Evolutionary conservation across 2,113 vertebrate genomes (phyloP).

Genomic region (Steatornis caripensis): DNA sequence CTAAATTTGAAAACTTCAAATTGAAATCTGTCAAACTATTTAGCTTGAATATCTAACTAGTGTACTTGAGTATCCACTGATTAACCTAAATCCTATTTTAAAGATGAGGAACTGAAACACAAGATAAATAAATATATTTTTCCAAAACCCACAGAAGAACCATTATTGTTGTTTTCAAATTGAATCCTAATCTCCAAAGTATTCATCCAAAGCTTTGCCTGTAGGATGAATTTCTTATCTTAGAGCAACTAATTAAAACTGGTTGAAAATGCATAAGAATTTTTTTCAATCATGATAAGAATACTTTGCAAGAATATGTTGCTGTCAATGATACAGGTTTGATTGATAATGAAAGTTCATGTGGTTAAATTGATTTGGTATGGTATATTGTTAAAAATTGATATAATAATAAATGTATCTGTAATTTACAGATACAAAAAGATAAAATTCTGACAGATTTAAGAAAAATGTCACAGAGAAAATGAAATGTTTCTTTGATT

Average conservation of each 20-base stretch:
- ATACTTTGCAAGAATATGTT: neutral
- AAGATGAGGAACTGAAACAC: neutral
- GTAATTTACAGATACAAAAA: neutral
- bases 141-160: accelerated
- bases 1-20: neutral
- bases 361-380: neutral
- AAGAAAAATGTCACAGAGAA: neutral
- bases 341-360: neutral
- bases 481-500: neutral
- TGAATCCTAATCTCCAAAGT: neutral
- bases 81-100: neutral
- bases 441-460: neutral
- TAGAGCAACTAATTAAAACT: neutral
- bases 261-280: neutral
- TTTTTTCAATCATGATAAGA: neutral
- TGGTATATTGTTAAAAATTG: neutral
- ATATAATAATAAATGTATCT: neutral
- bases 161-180: neutral
- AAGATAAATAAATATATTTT: neutral
- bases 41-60: neutral
- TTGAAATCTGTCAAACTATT: neutral
- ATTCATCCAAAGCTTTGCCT: neutral
- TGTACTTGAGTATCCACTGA: neutral
- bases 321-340: neutral
- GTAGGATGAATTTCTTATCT: neutral